Base-by-base conservation (phyloP, 2,113 vertebrate species). In the Chroicocephalus ridibundus region DNA sequence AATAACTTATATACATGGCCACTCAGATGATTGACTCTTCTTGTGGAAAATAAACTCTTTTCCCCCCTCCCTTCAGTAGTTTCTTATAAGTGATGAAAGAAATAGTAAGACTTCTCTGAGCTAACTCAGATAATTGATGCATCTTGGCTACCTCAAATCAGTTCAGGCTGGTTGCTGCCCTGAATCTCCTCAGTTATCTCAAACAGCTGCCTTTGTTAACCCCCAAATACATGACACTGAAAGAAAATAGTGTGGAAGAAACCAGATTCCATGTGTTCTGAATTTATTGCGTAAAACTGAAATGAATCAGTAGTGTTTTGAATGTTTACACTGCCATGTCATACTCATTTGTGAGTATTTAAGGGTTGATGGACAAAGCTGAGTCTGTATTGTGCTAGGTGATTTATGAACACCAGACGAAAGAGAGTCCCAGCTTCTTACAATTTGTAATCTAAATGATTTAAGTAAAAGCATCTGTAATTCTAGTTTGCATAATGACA, bases 31-130 rank as follows among this genome's bases (percentile, higher is more conserved):
- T 17, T 65, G 54, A 54, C 11, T 84, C 40, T 64, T 38, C 25
- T 9, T 26, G 13, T 46, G 29, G n/a, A 65, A 80, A 65, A 76
- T 1, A 47, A 5, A 60, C 10, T 20, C 46, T 31, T 82, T 57
- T 47, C 6, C 2, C 4, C 1, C 4, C 2, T 49, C 13, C 1
- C 2, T 80, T 94, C 49, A 49, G 25, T 20, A 40, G 4, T 72
- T 91, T 85, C 38, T 44, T 52, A 87, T 21, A 95, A 92, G 72
- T 34, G 10, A 25, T 64, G 27, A 68, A 61, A 75, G 12, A 84
- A 66, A 47, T 38, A 51, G 4, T 52, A 27, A 84, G 19, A 32
- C 3, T 44, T 40, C 24, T 76, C 36, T 69, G 44, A 82, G 20
- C 3, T 49, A 70, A 3, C 46, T 74, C 46, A 51, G 13, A 6